Percentiles rank a stretch among this genome's conserved stretches.
Evolutionary conservation across 2,113 vertebrate species (phyloP).

Genomic region (Nesogale talazaci): DNA sequence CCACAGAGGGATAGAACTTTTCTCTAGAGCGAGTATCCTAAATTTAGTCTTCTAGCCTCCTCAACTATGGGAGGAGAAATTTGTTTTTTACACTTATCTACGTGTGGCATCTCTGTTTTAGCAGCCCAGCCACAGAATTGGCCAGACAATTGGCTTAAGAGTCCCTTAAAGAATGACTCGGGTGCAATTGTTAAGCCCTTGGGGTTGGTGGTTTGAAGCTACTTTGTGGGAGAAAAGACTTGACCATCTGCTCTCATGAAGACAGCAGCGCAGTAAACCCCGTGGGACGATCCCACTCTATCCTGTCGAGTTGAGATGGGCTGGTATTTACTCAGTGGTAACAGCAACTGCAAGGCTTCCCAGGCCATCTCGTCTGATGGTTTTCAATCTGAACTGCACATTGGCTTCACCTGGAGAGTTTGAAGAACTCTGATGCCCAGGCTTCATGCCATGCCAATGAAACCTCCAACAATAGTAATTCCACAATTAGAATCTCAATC

Average conservation of each 20-base stretch:
- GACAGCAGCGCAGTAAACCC: too few species aligned
- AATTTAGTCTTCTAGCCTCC: background rate
- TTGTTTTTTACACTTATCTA: background rate
- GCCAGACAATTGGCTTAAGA: too few species aligned
- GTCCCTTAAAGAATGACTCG: too few species aligned
- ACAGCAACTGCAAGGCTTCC: background rate
- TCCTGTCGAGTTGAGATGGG: background rate
- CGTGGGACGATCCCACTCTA: background rate
- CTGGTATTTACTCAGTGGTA: background rate
- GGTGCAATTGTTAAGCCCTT: too few species aligned
- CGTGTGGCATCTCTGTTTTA: background rate
- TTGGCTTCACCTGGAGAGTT: background rate
- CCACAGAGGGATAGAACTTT: background rate
- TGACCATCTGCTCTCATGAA: too few species aligned
- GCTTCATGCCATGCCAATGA: background rate
- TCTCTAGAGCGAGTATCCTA: too few species aligned
- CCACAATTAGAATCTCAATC: background rate
- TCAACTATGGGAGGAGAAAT: background rate
- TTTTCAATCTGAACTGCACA: constrained; percentile 2
- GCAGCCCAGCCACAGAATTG: background rate
- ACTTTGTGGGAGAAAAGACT: too few species aligned
- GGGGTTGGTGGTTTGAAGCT: background rate
- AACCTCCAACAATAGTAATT: background rate
- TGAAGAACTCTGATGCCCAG: background rate
- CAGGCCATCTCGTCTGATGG: background rate